A percentile compares a stretch with the other conserved stretches of the same genome.
Conservation (phyloP, 1,140 invertebrate genomes). For the Zaprionus nigranus region DNA sequence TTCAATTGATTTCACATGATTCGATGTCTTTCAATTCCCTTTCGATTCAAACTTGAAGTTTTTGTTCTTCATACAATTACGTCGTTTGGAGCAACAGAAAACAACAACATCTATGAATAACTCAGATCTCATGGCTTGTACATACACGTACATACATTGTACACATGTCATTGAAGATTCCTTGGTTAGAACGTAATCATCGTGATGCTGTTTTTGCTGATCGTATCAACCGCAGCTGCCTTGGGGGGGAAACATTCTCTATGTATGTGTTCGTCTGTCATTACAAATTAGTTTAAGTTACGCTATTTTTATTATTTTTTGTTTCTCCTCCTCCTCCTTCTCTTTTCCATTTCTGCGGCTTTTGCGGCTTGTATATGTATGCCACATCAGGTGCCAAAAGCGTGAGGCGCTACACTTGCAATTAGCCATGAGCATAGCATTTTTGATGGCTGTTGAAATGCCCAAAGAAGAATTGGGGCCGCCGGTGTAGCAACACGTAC, state of each 20-base stretch:
- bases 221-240: constrained; percentile 39
- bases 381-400: constrained; percentile 80
- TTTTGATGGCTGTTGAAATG: constrained; percentile 55
- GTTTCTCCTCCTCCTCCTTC: constrained; percentile 7
- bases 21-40: not conserved
- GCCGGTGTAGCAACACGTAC: constrained; percentile 11
- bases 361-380: constrained; percentile 46
- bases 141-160: not conserved
- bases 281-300: constrained; percentile 73
- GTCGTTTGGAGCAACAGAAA: constrained; percentile 5
- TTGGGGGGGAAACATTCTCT: not conserved
- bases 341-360: constrained; percentile 36
- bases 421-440: constrained; percentile 70
- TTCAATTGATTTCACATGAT: constrained; percentile 1
- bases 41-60: not conserved
- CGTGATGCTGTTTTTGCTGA: constrained; percentile 13
- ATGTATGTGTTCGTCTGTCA: constrained; percentile 53
- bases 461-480: constrained; percentile 40
- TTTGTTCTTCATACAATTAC: constrained; percentile 8
- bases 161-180: constrained; percentile 31
- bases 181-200: constrained; percentile 17
- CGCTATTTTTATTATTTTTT: constrained; percentile 47
- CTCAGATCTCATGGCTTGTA: constrained; percentile 8
- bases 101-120: constrained; percentile 28
- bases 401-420: constrained; percentile 72